A percentile compares a stretch with the other conserved stretches of the same genome.
Evolutionary conservation across 1,140 invertebrate species (phyloP).

Genomic region (Bombus difficillimus): DNA sequence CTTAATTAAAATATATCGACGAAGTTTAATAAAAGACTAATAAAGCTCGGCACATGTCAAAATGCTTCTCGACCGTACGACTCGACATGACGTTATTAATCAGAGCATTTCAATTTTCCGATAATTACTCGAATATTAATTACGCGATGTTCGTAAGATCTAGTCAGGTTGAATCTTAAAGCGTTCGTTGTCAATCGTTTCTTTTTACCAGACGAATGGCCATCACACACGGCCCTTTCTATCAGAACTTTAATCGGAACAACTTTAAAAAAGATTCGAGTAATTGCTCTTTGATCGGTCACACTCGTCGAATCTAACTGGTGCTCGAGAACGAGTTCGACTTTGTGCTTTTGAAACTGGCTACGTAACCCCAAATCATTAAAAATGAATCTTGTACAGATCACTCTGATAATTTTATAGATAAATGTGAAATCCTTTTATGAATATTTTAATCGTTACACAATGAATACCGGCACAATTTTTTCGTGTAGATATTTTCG

Average conservation of each 20-base stretch:
- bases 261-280: conserved; percentile 5
- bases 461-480: neutral
- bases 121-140: neutral
- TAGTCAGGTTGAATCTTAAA: neutral
- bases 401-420: too few relatives aligned
- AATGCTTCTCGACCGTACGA: neutral
- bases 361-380: neutral
- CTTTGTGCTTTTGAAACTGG: neutral
- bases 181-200: neutral
- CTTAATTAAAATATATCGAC: too few relatives aligned
- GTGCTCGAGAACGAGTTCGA: neutral
- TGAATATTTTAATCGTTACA: neutral
- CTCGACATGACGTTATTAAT: neutral
- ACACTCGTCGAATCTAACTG: neutral
- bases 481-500: neutral
- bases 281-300: conserved; percentile 31
- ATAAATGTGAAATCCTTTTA: neutral
- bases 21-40: too few relatives aligned
- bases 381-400: neutral
- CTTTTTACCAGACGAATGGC: neutral
- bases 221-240: neutral
- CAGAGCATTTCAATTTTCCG: neutral
- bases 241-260: conserved; percentile 2
- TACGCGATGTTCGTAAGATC: neutral
- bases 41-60: too few relatives aligned